Percentiles rank a stretch among this genome's conserved stretches.
Conservation (phyloP, 2,113 vertebrate genomes). For the Colossoma macropomum region DNA sequence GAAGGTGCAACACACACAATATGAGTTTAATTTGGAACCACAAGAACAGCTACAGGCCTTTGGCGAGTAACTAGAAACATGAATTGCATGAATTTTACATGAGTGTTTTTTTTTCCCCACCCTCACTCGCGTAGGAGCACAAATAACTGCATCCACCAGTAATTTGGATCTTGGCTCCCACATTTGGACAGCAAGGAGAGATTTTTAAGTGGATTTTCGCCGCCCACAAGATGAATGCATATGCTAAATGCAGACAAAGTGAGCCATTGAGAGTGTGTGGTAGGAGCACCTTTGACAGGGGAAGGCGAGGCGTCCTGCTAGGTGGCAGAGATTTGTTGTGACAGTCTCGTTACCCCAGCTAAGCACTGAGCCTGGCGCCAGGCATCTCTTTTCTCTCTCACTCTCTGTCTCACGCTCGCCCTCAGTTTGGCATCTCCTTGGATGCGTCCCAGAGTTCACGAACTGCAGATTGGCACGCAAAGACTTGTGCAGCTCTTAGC, state of each 20-base stretch:
- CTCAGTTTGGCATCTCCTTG: slow-evolving; percentile 35
- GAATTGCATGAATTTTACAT: slow-evolving; percentile 48
- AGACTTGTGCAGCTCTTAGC: not conserved
- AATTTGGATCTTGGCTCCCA: slow-evolving; percentile 21
- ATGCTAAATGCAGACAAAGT: slow-evolving; percentile 18
- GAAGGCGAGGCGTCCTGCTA: slow-evolving; percentile 13
- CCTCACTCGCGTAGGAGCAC: not conserved
- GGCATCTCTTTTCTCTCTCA: slow-evolving; percentile 11
- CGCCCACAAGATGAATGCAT: not conserved
- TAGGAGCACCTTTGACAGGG: slow-evolving; percentile 38
- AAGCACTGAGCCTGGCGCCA: slow-evolving; percentile 30
- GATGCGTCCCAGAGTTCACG: slow-evolving; percentile 41
- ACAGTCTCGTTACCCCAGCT: slow-evolving; percentile 41
- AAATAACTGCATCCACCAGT: slow-evolving; percentile 13
- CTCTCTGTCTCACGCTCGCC: slow-evolving; percentile 10
- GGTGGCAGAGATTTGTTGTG: slow-evolving; percentile 47
- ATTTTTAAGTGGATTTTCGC: slow-evolving; percentile 22
- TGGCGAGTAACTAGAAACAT: slow-evolving; percentile 25
- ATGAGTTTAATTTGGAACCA: slow-evolving; percentile 11
- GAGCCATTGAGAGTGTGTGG: slow-evolving; percentile 13
- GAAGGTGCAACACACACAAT: slow-evolving; percentile 12
- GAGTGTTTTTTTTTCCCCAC: slow-evolving; percentile 6
- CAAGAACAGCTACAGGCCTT: slow-evolving; percentile 22
- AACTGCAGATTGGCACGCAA: slow-evolving; percentile 45
- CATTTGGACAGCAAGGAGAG: slow-evolving; percentile 13